These are phyloP conservation scores for Calliphora vicina DNA, from an alignment of 1,140 invertebrate species.

Conservation along the genomic window DNA sequence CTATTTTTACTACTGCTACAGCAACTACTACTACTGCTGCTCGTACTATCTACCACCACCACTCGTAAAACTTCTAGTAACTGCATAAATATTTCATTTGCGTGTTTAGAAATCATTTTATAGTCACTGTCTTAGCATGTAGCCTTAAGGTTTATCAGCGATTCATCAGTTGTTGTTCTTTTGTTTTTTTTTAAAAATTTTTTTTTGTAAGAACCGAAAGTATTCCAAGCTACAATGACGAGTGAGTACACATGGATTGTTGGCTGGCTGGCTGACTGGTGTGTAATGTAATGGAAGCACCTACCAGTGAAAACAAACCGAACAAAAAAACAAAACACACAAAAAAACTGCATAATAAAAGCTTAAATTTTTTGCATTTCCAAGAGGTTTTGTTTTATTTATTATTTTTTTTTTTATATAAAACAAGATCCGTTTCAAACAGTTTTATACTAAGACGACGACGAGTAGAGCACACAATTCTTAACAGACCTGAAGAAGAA, in stretches of 20 bases:
- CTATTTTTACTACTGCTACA: not conserved
- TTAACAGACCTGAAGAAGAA: not conserved
- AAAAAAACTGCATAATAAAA: not conserved
- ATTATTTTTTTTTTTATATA: not conserved
- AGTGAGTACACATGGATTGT: not conserved
- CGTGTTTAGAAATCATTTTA: slow-evolving; percentile 62
- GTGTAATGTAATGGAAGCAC: slow-evolving; percentile 20
- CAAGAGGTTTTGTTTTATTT: not conserved
- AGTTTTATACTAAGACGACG: slow-evolving; percentile 3
- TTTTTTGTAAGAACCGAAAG: not conserved
- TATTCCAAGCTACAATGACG: not conserved
- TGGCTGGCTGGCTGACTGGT: not conserved
- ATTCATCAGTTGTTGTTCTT: slow-evolving; percentile 48
- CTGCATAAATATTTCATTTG: slow-evolving; percentile 52
- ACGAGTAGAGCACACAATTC: not conserved
- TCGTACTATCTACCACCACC: not conserved
- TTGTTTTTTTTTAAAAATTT: not conserved
- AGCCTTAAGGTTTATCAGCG: slow-evolving; percentile 56
- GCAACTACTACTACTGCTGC: not conserved
- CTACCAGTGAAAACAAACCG: not conserved
- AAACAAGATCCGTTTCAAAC: slow-evolving; percentile 29
- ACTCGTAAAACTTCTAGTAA: slow-evolving; percentile 2
- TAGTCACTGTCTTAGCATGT: slow-evolving; percentile 61
- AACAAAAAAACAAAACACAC: not conserved
- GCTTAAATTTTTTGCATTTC: slow-evolving; percentile 24